These are phyloP conservation scores for Drosophila mayaguana DNA, from an alignment of 2,888 invertebrate genomes.

Conservation along the genomic window DNA sequence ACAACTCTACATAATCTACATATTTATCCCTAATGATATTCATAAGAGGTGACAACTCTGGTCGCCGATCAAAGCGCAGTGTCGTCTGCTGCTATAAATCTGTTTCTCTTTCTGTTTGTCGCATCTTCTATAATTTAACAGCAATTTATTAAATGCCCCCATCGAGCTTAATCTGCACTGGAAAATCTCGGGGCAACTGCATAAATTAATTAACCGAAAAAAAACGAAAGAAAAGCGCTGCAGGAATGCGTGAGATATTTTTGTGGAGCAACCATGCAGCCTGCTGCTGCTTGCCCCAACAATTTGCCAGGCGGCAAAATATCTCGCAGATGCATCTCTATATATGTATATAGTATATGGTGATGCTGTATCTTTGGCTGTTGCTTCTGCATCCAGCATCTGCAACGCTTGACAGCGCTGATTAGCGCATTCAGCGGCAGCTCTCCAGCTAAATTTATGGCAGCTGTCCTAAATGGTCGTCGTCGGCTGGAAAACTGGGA, in stretches of 20 bases:
- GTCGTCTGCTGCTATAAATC: constrained; percentile 37
- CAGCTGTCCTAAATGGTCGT: constrained; percentile 40
- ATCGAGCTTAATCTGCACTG: constrained; percentile 68
- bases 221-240: constrained; percentile 21
- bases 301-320: constrained; percentile 55
- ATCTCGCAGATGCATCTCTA: constrained; percentile 11
- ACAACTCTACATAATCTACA: background rate
- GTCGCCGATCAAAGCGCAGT: background rate
- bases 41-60: constrained; percentile 8
- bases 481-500: constrained; percentile 7
- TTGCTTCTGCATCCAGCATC: constrained; percentile 12
- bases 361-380: constrained; percentile 4
- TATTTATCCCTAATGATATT: background rate
- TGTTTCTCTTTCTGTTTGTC: constrained; percentile 27
- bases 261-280: constrained; percentile 30
- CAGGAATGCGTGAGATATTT: constrained; percentile 70
- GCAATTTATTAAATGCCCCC: constrained; percentile 75
- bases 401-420: constrained; percentile 61
- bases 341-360: constrained; percentile 12
- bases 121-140: constrained; percentile 58
- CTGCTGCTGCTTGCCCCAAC: constrained; percentile 25
- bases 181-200: constrained; percentile 68
- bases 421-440: constrained; percentile 55
- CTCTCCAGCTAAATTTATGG: constrained; percentile 59
- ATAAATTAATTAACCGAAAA: constrained; percentile 72